Percentiles rank a stretch among this genome's conserved stretches.
Evolutionary conservation across 1,140 invertebrate genomes (phyloP).

Genomic region (Drosophila carrolli): DNA sequence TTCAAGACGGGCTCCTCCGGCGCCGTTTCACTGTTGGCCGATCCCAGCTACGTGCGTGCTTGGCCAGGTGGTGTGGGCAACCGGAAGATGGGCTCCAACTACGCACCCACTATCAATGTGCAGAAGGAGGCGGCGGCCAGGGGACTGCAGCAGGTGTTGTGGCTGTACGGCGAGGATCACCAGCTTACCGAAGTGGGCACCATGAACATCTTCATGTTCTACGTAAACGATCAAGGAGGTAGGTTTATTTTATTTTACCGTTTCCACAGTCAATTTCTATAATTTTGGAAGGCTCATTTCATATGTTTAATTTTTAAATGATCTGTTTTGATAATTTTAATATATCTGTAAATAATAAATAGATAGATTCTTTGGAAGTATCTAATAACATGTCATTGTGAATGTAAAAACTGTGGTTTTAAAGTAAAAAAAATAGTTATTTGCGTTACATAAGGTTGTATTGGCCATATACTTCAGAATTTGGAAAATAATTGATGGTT

Average conservation of each 20-base stretch:
- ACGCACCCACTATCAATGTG: conserved; percentile 93
- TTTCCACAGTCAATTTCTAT: too few species aligned
- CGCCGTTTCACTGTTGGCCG: conserved; percentile 88
- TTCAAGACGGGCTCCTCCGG: conserved; percentile 89
- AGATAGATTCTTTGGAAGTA: too few species aligned
- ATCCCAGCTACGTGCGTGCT: conserved; percentile 88
- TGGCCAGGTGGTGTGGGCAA: conserved; percentile 98
- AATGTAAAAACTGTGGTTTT: too few species aligned
- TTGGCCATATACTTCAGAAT: too few species aligned
- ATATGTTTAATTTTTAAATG: too few species aligned
- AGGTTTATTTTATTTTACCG: conserved; percentile 38
- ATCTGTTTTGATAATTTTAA: too few species aligned
- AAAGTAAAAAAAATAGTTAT: too few species aligned
- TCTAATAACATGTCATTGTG: too few species aligned
- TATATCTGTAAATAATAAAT: too few species aligned
- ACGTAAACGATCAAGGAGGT: conserved; percentile 96
- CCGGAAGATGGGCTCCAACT: conserved; percentile 97
- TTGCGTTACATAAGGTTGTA: too few species aligned
- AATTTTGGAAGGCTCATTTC: too few species aligned
- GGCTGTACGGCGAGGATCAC: conserved; percentile 97
- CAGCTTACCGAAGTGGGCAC: conserved; percentile 99
- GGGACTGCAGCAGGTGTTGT: conserved; percentile 97
- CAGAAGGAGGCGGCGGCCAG: conserved; percentile 91
- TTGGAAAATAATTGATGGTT: too few species aligned
- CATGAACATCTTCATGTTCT: conserved; percentile 99